Conservation (phyloP, 37 sponge, comb jelly and placozoan genomes). For the Halichondria panicea region DNA sequence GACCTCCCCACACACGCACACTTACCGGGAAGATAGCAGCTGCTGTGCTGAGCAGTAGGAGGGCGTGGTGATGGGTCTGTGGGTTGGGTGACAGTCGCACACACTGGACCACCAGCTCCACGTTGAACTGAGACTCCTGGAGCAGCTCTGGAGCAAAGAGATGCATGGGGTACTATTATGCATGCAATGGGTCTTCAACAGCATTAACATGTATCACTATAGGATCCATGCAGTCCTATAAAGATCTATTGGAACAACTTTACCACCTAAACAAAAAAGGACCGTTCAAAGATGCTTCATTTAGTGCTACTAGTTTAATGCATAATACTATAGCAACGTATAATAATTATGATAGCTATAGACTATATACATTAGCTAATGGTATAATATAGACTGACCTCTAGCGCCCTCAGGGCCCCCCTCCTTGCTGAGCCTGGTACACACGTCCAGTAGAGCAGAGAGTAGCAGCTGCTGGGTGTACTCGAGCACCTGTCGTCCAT, state of each 20-base stretch:
- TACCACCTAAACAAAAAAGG: no score
- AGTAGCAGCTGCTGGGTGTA: slow-evolving; percentile 73
- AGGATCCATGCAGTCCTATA: background rate
- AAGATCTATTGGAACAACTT: no score
- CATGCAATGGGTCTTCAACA: background rate
- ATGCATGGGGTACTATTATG: background rate
- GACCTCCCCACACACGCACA: background rate
- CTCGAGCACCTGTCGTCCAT: slow-evolving; percentile 20
- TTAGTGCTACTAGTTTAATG: no score
- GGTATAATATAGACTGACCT: background rate
- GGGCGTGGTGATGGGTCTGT: slow-evolving; percentile 82
- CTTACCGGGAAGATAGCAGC: slow-evolving; percentile 83
- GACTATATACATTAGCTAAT: background rate
- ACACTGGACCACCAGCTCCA: slow-evolving; percentile 85
- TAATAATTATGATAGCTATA: no score
- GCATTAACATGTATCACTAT: background rate
- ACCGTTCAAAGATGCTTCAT: no score
- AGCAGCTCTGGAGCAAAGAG: slow-evolving; percentile 23
- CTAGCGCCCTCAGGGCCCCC: slow-evolving; percentile 9
- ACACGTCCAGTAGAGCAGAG: slow-evolving; percentile 28
- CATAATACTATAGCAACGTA: background rate
- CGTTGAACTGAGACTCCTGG: slow-evolving; percentile 75
- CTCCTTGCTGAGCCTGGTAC: slow-evolving; percentile 16
- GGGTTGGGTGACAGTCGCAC: slow-evolving; percentile 64
- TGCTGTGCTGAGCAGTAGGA: slow-evolving; percentile 62